Evolutionary conservation across 1,140 invertebrate genomes (phyloP).

Genomic region (Philotrypesis tridentata): DNA sequence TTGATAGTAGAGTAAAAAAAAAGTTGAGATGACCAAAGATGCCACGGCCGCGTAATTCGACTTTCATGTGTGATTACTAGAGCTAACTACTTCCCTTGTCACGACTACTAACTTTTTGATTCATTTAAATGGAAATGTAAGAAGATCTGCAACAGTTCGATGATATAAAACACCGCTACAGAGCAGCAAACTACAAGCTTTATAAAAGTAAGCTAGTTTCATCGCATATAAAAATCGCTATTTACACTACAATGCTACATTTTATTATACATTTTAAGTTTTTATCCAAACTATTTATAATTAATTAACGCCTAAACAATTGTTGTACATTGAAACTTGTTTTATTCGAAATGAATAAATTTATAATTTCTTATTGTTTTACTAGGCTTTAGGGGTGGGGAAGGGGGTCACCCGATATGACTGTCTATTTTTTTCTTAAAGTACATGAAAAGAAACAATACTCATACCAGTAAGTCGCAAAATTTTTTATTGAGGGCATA

Average conservation of each 20-base stretch:
- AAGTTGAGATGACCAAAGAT: neutral
- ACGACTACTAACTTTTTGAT: neutral
- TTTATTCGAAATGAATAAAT: too few relatives aligned
- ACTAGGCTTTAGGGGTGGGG: too few relatives aligned
- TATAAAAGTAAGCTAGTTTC: neutral
- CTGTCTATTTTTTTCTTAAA: too few relatives aligned
- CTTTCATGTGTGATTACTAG: neutral
- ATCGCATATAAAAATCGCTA: neutral
- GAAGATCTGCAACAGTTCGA: neutral
- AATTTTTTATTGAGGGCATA: too few relatives aligned
- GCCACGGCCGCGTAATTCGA: neutral
- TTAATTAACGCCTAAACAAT: neutral
- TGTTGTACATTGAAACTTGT: too few relatives aligned
- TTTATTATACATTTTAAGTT: neutral
- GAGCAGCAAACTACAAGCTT: too few relatives aligned
- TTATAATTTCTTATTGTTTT: too few relatives aligned
- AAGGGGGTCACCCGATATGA: too few relatives aligned
- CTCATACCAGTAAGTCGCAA: too few relatives aligned
- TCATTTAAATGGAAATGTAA: neutral
- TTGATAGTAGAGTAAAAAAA: neutral
- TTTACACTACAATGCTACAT: neutral
- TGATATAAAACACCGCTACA: too few relatives aligned
- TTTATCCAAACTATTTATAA: neutral
- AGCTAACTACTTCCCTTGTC: neutral
- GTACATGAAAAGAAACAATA: too few relatives aligned